These are phyloP conservation scores for Eurytoma californica DNA, from an alignment of 2,888 invertebrate species.

Conservation along the genomic window DNA sequence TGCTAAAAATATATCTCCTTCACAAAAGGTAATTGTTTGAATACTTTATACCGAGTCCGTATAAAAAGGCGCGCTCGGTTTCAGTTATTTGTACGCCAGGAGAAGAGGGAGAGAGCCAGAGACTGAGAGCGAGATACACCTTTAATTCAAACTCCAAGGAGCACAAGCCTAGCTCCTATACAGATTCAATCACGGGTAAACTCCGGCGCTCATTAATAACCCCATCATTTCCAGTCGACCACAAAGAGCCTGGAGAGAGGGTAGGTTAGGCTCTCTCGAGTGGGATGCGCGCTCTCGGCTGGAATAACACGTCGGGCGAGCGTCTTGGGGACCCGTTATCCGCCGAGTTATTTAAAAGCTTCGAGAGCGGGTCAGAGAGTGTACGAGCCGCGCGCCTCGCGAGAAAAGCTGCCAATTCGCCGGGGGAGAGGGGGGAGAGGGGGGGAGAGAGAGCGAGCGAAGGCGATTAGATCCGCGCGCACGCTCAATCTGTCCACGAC, in stretches of 20 bases:
- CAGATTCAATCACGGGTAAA: no score
- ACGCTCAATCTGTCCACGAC: constrained; percentile 42
- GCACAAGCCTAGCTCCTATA: no score
- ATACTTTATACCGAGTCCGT: no score
- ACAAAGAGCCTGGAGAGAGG: neutral
- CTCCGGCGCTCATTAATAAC: constrained; percentile 2
- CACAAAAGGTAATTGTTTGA: no score
- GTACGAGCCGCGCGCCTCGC: neutral
- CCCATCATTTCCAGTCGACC: constrained; percentile 1
- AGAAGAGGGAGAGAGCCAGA: no score
- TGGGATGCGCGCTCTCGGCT: neutral
- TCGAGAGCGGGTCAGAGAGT: constrained; percentile 15
- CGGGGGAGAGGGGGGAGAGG: constrained; percentile 19
- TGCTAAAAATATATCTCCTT: no score
- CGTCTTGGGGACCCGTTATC: constrained; percentile 18
- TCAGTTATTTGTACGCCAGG: no score
- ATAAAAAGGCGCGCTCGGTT: no score
- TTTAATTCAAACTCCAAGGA: no score
- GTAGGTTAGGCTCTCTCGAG: no score
- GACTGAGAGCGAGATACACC: no score
- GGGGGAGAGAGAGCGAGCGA: constrained; percentile 16
- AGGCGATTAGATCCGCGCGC: constrained; percentile 45
- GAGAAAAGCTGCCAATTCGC: constrained; percentile 44
- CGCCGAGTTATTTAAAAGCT: constrained; percentile 9
- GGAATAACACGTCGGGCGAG: neutral